Conservation (phyloP, 2,797 vertebrate species). For the Mycteria americana region DNA sequence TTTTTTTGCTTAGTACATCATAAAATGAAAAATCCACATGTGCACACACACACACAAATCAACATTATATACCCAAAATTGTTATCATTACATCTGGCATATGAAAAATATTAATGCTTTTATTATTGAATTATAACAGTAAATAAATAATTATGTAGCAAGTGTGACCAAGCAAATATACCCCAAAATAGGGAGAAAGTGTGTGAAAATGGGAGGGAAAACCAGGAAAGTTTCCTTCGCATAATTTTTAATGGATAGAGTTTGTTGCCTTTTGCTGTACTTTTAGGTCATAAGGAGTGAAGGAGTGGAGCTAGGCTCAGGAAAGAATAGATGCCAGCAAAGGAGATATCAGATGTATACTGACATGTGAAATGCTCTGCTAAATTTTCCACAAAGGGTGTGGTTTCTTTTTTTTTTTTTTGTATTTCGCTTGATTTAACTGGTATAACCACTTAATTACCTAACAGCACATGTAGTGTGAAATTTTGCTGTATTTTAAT, state of each 20-base stretch:
- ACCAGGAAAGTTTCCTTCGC: neutral
- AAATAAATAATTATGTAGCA: neutral
- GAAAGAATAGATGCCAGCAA: neutral
- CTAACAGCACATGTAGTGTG: neutral
- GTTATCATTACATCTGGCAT: neutral
- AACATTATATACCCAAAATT: neutral
- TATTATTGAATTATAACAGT: neutral
- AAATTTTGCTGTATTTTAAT: neutral
- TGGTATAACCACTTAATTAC: neutral
- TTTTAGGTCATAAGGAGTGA: neutral
- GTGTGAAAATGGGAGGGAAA: neutral
- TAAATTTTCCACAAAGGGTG: neutral
- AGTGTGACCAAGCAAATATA: neutral
- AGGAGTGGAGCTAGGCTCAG: neutral
- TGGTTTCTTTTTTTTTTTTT: neutral
- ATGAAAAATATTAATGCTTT: neutral
- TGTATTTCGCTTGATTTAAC: neutral
- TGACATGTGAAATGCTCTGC: neutral
- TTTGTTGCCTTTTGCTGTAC: neutral
- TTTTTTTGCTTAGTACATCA: neutral
- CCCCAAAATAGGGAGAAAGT: neutral
- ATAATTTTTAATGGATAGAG: neutral
- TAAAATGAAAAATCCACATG: neutral
- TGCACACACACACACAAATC: neutral
- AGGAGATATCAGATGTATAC: neutral